Percentiles rank a stretch among this genome's conserved stretches.
Conservation (phyloP, 2,797 vertebrate genomes). For the Gambusia yucatana region DNA sequence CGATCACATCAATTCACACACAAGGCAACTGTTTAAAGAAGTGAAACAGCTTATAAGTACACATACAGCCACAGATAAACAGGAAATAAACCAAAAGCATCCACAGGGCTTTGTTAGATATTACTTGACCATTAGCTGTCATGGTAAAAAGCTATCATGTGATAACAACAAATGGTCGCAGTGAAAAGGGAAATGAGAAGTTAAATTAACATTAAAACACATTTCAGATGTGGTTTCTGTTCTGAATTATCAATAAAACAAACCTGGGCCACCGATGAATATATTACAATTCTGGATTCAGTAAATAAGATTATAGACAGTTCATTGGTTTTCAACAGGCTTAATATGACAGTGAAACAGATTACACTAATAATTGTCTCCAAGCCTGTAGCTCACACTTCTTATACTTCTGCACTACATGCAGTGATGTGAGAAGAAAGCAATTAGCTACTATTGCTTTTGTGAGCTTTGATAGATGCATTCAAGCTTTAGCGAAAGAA, state of each 20-base stretch:
- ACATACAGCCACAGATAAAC: background rate
- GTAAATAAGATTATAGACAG: slow-evolving; percentile 28
- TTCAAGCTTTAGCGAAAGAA: slow-evolving; percentile 2
- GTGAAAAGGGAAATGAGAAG: slow-evolving; percentile 15
- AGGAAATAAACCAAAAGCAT: slow-evolving; percentile 1
- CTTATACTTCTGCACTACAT: slow-evolving; percentile 5
- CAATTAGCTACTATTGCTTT: background rate
- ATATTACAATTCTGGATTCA: slow-evolving; percentile 10
- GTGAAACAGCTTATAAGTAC: background rate
- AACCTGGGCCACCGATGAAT: slow-evolving; percentile 25
- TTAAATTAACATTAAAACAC: slow-evolving; percentile 23
- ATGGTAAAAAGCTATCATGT: background rate
- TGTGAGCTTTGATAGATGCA: background rate
- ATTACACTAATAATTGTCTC: slow-evolving; percentile 31
- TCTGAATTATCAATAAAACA: slow-evolving; percentile 16
- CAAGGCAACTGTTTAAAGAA: background rate
- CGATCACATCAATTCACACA: background rate
- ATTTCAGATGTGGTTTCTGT: slow-evolving; percentile 7
- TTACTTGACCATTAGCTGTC: slow-evolving; percentile 1
- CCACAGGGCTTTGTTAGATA: background rate
- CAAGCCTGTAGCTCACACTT: slow-evolving; percentile 12
- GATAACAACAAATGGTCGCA: slow-evolving; percentile 1
- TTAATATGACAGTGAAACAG: slow-evolving; percentile 35
- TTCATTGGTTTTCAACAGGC: slow-evolving; percentile 31
- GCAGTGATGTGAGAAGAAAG: background rate